A percentile compares a stretch with the other conserved stretches of the same genome.
These are phyloP conservation scores for Drosophila merina DNA, from an alignment of 2,888 invertebrate genomes.

Conservation along the genomic window DNA sequence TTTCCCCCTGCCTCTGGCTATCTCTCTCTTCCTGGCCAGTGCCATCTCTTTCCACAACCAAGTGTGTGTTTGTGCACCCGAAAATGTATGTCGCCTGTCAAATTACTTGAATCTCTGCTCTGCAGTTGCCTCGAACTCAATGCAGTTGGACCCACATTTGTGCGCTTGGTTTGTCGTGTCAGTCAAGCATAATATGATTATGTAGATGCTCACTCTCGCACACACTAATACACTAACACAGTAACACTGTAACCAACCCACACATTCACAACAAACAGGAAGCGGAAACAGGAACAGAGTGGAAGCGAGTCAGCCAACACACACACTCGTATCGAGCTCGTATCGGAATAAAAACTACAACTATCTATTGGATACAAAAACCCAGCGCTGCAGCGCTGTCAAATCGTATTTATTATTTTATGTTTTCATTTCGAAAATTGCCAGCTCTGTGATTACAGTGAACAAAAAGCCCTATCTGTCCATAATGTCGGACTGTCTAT, in stretches of 20 bases:
- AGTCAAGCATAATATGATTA: constrained; percentile 79
- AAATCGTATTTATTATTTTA: constrained; percentile 82
- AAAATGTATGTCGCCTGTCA: constrained; percentile 80
- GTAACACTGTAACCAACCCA: too few species aligned
- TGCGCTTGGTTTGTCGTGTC: constrained; percentile 77
- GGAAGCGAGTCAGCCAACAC: constrained; percentile 12
- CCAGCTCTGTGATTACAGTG: constrained; percentile 54
- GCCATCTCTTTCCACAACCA: background rate
- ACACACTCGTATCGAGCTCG: constrained; percentile 16
- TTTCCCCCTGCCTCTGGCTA: constrained; percentile 18
- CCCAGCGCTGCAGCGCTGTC: constrained; percentile 60
- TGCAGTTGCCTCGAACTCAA: constrained; percentile 51
- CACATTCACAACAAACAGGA: constrained; percentile 14
- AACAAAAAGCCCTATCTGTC: constrained; percentile 73
- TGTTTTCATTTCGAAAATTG: constrained; percentile 82
- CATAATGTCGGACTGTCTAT: constrained; percentile 56
- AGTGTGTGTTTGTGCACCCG: constrained; percentile 53
- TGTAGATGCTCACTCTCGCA: constrained; percentile 63
- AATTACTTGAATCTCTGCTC: constrained; percentile 76
- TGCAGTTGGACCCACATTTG: constrained; percentile 76
- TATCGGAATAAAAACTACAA: constrained; percentile 27
- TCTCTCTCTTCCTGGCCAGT: background rate
- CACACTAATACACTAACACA: constrained; percentile 3
- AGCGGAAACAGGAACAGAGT: constrained; percentile 28
- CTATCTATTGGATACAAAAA: constrained; percentile 50